Evolutionary conservation across 1,140 invertebrate genomes (phyloP), one percentile per base, ranked within the genome.

Genomic region (Eriosoma lanigerum): DNA sequence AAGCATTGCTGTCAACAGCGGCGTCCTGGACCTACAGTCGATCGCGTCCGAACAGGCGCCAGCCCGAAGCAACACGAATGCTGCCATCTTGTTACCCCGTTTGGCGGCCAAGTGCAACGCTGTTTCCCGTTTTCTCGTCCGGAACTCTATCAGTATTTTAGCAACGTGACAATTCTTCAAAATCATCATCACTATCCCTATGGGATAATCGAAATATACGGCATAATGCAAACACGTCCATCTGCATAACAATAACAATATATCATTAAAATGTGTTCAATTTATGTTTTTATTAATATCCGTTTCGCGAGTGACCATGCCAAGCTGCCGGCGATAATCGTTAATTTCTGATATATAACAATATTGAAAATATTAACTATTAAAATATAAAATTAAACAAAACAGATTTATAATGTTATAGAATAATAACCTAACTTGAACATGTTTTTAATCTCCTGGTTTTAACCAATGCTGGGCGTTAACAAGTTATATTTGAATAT

Each of bases 211-310:
- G 21, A 10, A 46, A 26, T n/a, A 48, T 0, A 76, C 73, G 3
- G 56, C 73, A 17, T 26, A 60, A 76, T 76, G 73, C 17, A 76
- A n/a, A 26, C 73, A 76, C 15, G 73, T 76, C 73, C 73, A 60
- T 13, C 73, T 76, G 52, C 12, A 32, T 1, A 38, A 26, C 0
- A 26, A 52, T 17, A 66, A 44, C 19, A 48, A 13, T 48, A 48
- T 48, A 5, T n/a, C n/a, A n/a, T 38, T 38, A 38, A n/a, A n/a
- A n/a, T n/a, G 32, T 38, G 32, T 38, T 38, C 8, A 4, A 8
- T 38, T 4, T 38, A 8, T 38, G 8, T 38, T 38, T 38, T 38
- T 4, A 4, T 38, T 4, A 38, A 38, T 38, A 4, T 38, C 8
- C 8, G 32, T 38, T 38, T 8, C 32, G 8, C 32, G 3, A 38